Conservation (phyloP, 2,113 vertebrate species). For the Apodemus sylvaticus region DNA sequence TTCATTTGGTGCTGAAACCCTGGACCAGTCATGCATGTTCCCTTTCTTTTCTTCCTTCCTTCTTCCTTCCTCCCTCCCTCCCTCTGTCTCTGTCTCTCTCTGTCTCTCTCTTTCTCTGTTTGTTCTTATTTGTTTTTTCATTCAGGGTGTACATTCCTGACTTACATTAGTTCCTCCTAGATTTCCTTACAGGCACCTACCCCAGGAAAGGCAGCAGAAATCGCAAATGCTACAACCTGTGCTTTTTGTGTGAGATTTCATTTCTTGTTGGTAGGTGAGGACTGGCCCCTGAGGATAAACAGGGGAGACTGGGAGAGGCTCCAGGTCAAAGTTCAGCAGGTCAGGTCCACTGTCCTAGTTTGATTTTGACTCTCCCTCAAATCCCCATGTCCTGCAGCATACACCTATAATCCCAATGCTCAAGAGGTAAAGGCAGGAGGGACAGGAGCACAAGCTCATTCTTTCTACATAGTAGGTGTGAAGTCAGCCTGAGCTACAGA, state of each 20-base stretch:
- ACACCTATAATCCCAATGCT: not conserved
- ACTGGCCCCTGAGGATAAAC: not conserved
- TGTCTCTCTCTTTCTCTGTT: too few species aligned
- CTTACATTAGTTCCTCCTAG: not conserved
- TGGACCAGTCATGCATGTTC: too few species aligned
- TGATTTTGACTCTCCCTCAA: not conserved
- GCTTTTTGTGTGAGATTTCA: not conserved
- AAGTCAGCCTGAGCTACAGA: not conserved
- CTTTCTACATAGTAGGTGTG: not conserved
- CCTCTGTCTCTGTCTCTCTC: fast-evolving
- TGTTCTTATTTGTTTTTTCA: not conserved
- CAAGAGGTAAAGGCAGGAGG: not conserved
- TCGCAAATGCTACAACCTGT: not conserved
- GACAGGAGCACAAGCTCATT: not conserved
- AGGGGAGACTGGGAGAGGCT: not conserved
- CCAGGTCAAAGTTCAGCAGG: not conserved
- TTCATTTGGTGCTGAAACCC: too few species aligned
- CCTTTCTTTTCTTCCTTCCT: too few species aligned
- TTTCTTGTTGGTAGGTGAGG: not conserved
- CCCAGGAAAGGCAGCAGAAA: not conserved
- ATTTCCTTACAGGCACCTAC: not conserved
- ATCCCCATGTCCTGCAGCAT: not conserved
- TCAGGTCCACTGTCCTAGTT: not conserved
- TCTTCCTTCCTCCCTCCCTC: fast-evolving
- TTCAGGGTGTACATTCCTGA: not conserved